Percentiles rank a stretch among this genome's conserved stretches.
These are phyloP conservation scores for Eulemur mongoz DNA, from an alignment of 2,797 vertebrate species.

Conservation along the genomic window DNA sequence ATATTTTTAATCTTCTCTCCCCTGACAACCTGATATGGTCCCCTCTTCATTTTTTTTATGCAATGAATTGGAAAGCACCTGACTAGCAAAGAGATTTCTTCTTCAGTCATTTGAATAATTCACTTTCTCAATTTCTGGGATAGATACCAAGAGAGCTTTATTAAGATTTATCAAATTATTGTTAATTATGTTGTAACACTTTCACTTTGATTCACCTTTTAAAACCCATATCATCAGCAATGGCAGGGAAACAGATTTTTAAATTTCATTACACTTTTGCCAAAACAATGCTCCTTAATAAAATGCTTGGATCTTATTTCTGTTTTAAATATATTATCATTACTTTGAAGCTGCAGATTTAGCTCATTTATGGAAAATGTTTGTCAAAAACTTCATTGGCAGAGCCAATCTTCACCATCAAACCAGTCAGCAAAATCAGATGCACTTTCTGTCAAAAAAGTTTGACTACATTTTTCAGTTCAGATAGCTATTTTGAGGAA, in stretches of 20 bases:
- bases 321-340: neutral
- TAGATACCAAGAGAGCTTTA: slow-evolving; percentile 29
- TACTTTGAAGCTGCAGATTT: neutral
- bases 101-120: slow-evolving; percentile 27
- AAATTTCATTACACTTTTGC: slow-evolving; percentile 31
- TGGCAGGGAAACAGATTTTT: neutral
- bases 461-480: slow-evolving; percentile 31
- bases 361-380: neutral
- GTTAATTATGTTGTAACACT: slow-evolving; percentile 15
- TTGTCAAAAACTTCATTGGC: neutral
- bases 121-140: slow-evolving; percentile 41
- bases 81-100: neutral
- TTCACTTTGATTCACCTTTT: slow-evolving; percentile 21
- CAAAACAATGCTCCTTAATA: slow-evolving; percentile 29
- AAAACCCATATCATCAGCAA: slow-evolving; percentile 4
- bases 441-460: neutral
- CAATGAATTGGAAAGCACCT: neutral
- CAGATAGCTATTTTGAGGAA: neutral
- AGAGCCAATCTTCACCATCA: neutral
- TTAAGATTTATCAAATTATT: slow-evolving; percentile 40
- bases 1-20: slow-evolving; percentile 11
- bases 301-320: slow-evolving; percentile 25
- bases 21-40: neutral
- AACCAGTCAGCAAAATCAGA: neutral
- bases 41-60: neutral